Conservation (phyloP, 1,140 invertebrate genomes). For the Cotesia glomerata region DNA sequence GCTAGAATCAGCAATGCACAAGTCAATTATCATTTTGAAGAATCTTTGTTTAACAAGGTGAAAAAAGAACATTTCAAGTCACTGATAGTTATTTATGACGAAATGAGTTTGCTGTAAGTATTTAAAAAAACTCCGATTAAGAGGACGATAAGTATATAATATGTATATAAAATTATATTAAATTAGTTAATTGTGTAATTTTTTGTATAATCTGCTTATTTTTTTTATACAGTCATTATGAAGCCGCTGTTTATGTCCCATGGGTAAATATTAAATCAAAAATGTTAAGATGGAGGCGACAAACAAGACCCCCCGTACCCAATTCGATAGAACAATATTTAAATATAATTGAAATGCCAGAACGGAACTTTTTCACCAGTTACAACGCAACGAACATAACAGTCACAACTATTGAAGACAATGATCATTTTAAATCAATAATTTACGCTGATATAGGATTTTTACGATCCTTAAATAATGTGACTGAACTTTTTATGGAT, state of each 20-base stretch:
- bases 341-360: neutral
- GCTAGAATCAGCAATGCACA: neutral
- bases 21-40: neutral
- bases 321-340: neutral
- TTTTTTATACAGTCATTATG: neutral
- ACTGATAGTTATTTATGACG: neutral
- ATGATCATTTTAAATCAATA: neutral
- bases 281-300: no score
- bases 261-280: no score
- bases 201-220: neutral
- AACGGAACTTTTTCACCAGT: neutral
- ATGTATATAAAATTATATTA: no score
- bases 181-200: no score
- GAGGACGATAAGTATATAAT: no score
- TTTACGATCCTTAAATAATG: neutral
- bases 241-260: neutral
- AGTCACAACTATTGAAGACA: neutral
- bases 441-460: slow-evolving; percentile 1
- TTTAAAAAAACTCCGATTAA: neutral
- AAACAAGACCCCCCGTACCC: no score
- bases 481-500: neutral
- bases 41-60: neutral
- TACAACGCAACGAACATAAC: neutral
- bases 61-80: neutral
- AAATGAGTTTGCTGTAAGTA: neutral